Evolutionary conservation across 2,797 vertebrate genomes (phyloP).

Genomic region (Myoxocephalus aenaeus): DNA sequence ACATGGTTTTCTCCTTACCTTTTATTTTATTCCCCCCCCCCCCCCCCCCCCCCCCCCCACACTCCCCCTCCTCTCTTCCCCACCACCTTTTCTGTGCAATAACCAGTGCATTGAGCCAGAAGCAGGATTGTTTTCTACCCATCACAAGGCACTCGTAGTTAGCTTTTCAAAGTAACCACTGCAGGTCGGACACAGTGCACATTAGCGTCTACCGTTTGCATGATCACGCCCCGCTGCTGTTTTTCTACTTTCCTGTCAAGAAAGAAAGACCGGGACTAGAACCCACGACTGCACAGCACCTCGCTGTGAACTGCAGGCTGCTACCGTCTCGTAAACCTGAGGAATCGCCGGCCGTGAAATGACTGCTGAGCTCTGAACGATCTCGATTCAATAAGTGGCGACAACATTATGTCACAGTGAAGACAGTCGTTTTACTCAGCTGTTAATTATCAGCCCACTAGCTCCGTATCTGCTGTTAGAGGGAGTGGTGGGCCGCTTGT

Average conservation of each 20-base stretch:
- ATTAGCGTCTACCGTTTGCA: conserved; percentile 70
- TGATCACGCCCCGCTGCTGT: conserved; percentile 55
- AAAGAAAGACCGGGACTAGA: conserved; percentile 8
- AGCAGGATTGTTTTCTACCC: conserved; percentile 64
- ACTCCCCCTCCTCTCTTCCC: background rate
- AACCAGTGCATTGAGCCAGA: conserved; percentile 54
- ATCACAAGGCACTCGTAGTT: conserved; percentile 56
- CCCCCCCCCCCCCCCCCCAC: conserved; percentile 13
- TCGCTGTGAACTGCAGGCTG: conserved; percentile 1
- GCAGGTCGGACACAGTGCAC: conserved; percentile 63
- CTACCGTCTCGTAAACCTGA: conserved; percentile 29
- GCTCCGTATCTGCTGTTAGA: conserved; percentile 24
- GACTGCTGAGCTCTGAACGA: conserved; percentile 16
- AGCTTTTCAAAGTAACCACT: conserved; percentile 54
- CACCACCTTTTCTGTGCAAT: conserved; percentile 17
- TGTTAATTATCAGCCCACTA: conserved; percentile 34
- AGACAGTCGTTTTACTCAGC: conserved; percentile 32
- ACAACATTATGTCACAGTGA: conserved; percentile 5
- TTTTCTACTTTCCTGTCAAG: conserved; percentile 46
- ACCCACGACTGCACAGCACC: background rate
- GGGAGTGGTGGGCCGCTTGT: conserved; percentile 40
- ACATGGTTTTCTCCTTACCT: conserved; percentile 64
- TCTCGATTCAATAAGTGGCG: conserved; percentile 33
- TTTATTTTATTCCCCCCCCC: conserved; percentile 13
- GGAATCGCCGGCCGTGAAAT: conserved; percentile 18